A percentile compares a stretch with the other conserved stretches of the same genome.
These are phyloP conservation scores for Caranx ignobilis DNA, from an alignment of 2,113 vertebrate genomes.

Conservation along the genomic window DNA sequence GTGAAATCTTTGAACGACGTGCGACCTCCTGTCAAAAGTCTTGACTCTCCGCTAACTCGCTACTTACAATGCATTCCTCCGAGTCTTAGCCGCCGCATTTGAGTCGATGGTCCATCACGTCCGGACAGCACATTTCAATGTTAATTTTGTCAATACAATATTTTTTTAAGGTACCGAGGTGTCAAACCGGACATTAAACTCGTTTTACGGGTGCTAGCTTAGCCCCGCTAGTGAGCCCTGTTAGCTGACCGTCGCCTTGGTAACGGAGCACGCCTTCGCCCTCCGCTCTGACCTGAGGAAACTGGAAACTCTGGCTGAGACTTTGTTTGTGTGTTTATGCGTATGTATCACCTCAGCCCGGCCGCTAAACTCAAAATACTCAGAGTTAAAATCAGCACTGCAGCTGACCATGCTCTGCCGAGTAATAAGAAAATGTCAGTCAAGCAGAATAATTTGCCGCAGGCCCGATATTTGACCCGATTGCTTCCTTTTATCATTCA, in stretches of 20 bases:
- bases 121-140: constrained; percentile 30
- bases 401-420: neutral
- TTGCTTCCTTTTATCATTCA: neutral
- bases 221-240: constrained; percentile 68
- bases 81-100: constrained; percentile 31
- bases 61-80: constrained; percentile 80
- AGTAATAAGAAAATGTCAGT: neutral
- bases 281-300: constrained; percentile 82
- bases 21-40: constrained; percentile 4
- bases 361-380: neutral
- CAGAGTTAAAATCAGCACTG: neutral
- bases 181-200: neutral
- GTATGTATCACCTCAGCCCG: neutral
- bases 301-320: constrained; percentile 46
- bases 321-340: constrained; percentile 2
- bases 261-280: constrained; percentile 84
- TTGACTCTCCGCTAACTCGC: neutral
- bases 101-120: constrained; percentile 37
- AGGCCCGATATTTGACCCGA: constrained; percentile 40
- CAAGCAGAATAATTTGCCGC: constrained; percentile 11
- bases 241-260: constrained; percentile 82
- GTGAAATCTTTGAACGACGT: neutral
- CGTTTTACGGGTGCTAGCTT: constrained; percentile 42
- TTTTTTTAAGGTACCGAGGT: neutral
- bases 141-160: too few relatives aligned